These are phyloP conservation scores for Halictus quadricinctus DNA, from an alignment of 2,888 invertebrate genomes.

Conservation along the genomic window DNA sequence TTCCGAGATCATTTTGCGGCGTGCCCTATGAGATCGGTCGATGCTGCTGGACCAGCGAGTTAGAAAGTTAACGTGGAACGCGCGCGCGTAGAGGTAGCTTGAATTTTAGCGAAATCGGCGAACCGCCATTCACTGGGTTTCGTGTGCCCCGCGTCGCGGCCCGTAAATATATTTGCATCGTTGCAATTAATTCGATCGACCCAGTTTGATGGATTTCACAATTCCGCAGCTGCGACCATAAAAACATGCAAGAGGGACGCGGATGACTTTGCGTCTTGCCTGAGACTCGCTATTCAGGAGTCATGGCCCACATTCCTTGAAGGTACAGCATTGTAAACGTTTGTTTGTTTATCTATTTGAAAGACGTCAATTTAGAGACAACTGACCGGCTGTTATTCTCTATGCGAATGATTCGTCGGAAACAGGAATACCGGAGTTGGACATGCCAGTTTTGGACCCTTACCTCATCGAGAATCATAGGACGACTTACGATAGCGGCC, in stretches of 20 bases:
- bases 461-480: constrained; percentile 82
- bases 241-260: constrained; percentile 76
- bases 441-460: constrained; percentile 84
- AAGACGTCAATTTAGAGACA: not conserved
- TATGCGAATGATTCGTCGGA: not conserved
- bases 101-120: constrained; percentile 35
- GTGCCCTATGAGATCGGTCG: not conserved
- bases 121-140: constrained; percentile 12
- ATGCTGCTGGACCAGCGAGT: constrained; percentile 3
- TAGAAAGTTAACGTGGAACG: constrained; percentile 39
- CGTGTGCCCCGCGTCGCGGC: not conserved
- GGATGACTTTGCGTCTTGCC: constrained; percentile 77
- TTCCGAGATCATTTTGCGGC: not conserved
- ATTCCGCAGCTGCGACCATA: constrained; percentile 67
- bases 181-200: not conserved
- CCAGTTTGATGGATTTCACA: not conserved
- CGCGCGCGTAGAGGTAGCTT: not conserved
- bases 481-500: constrained; percentile 77
- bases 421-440: constrained; percentile 84
- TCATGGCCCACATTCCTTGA: constrained; percentile 76
- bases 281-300: constrained; percentile 79
- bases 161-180: not conserved
- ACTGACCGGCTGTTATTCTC: not conserved
- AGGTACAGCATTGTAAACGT: constrained; percentile 67
- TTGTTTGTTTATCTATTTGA: not conserved